Conservation (phyloP, 1,140 invertebrate genomes). For the Lethrus apterus region DNA sequence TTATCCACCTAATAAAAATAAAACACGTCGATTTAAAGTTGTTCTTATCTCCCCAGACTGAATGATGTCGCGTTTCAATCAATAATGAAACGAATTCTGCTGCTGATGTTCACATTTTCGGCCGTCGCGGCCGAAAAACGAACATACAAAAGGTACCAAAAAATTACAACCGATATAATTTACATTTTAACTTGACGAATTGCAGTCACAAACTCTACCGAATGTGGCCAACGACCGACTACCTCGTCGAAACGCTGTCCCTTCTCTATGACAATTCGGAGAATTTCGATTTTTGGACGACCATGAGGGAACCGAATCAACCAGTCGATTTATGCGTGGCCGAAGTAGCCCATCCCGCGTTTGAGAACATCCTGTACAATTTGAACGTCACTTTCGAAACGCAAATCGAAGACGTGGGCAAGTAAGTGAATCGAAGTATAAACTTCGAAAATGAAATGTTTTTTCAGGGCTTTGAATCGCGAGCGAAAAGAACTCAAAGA, state of each 20-base stretch:
- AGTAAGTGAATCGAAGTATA: slow-evolving; percentile 11
- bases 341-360: slow-evolving; percentile 17
- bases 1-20: too few relatives aligned
- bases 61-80: too few relatives aligned
- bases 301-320: slow-evolving; percentile 3
- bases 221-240: neutral
- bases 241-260: neutral
- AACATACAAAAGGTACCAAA: too few relatives aligned
- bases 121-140: too few relatives aligned
- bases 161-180: too few relatives aligned
- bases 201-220: slow-evolving; percentile 3
- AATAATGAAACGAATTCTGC: too few relatives aligned
- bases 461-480: slow-evolving; percentile 4
- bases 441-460: neutral
- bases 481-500: neutral
- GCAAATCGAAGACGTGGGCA: slow-evolving; percentile 21
- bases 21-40: too few relatives aligned
- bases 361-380: slow-evolving; percentile 16
- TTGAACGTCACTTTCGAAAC: slow-evolving; percentile 16
- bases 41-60: too few relatives aligned
- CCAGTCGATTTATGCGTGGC: slow-evolving; percentile 19
- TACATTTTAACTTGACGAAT: too few relatives aligned
- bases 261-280: neutral
- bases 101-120: too few relatives aligned
- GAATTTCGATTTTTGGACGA: slow-evolving; percentile 23